phyloP scores from a whole-genome alignment of 2,797 vertebrate genomes.

The Semotilus atromaculatus region DNA sequence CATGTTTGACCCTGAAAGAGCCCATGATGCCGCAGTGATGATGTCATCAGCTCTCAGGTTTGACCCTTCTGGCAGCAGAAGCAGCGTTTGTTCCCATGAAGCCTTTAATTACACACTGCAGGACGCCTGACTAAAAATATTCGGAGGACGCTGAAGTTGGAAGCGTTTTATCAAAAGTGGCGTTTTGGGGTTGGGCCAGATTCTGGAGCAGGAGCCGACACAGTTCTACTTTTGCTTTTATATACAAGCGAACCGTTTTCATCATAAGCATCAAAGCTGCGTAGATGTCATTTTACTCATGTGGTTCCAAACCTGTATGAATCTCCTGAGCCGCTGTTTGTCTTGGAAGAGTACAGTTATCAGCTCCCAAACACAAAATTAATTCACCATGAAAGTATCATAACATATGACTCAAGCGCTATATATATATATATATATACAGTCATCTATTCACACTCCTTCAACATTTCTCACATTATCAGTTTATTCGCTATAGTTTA shows the following conservation, averaged over 20 bases:
- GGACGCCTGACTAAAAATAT: slow-evolving; percentile 34
- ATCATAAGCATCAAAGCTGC: neutral
- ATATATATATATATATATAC: too few species aligned
- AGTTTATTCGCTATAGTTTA: too few species aligned
- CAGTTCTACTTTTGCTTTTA: slow-evolving; percentile 3
- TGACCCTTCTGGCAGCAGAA: slow-evolving; percentile 12
- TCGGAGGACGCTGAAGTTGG: slow-evolving; percentile 21
- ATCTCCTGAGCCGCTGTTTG: neutral
- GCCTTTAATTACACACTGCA: slow-evolving; percentile 44
- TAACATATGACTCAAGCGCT: neutral
- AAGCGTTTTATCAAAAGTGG: slow-evolving; percentile 62
- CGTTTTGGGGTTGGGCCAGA: slow-evolving; percentile 59
- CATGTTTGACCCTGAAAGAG: neutral
- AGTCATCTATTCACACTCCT: too few species aligned
- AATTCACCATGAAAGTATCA: neutral
- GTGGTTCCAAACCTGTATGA: neutral
- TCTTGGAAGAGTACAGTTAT: neutral
- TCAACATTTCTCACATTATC: too few species aligned
- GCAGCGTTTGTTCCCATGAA: slow-evolving; percentile 17
- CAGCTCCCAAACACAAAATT: neutral
- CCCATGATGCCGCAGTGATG: neutral
- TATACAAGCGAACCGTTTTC: neutral
- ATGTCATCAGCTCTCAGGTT: neutral
- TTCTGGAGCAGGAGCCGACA: slow-evolving; percentile 40
- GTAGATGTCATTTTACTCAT: neutral